Conservation (phyloP, 2,888 invertebrate genomes). For the Caenorhabditis afra region DNA sequence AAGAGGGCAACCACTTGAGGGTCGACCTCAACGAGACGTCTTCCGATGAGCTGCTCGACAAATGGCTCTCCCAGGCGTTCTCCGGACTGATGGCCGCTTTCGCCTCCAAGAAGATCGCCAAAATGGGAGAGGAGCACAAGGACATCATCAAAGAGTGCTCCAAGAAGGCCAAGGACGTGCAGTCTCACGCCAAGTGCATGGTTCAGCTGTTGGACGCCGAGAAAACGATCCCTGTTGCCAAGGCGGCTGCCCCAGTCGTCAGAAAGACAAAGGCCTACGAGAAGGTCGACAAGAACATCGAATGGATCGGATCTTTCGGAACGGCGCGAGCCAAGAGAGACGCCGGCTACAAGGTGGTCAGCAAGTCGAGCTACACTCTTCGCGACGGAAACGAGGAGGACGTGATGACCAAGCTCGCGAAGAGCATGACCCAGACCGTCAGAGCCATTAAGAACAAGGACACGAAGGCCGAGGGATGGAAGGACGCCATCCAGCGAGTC, state of each 20-base stretch:
- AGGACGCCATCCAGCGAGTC: slow-evolving; percentile 61
- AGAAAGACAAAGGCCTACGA: slow-evolving; percentile 28
- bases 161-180: slow-evolving; percentile 68
- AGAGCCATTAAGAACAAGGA: slow-evolving; percentile 71
- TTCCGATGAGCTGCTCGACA: slow-evolving; percentile 72
- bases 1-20: slow-evolving; percentile 58
- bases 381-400: slow-evolving; percentile 52
- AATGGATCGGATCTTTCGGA: slow-evolving; percentile 71
- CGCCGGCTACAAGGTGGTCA: slow-evolving; percentile 55
- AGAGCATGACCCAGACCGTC: slow-evolving; percentile 66
- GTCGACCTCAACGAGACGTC: slow-evolving; percentile 70
- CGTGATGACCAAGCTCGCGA: slow-evolving; percentile 64
- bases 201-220: slow-evolving; percentile 65
- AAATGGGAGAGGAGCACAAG: slow-evolving; percentile 42
- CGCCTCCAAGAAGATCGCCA: slow-evolving; percentile 65
- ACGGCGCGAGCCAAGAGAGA: slow-evolving; percentile 64
- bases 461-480: slow-evolving; percentile 49
- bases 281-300: slow-evolving; percentile 43
- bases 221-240: slow-evolving; percentile 50
- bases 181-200: slow-evolving; percentile 73
- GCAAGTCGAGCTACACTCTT: slow-evolving; percentile 59
- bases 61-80: slow-evolving; percentile 77
- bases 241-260: background rate
- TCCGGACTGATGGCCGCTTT: slow-evolving; percentile 77
- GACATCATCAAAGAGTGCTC: slow-evolving; percentile 67